Conservation (phyloP, 2,888 invertebrate species). For the Fragum fragum region DNA sequence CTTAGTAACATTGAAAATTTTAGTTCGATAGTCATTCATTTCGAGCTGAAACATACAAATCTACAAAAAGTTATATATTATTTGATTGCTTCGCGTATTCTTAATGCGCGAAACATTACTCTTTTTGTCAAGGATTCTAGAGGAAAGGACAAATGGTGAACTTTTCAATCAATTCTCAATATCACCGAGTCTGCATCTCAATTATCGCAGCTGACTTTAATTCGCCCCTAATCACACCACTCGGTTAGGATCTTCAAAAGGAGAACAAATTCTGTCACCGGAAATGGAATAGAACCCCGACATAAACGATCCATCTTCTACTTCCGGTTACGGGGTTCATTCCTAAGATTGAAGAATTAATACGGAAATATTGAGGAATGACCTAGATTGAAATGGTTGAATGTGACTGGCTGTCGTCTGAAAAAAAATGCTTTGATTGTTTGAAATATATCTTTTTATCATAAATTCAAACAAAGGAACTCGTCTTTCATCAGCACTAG, state of each 20-base stretch:
- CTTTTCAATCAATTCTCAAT: conserved; percentile 48
- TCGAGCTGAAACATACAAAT: too few relatives aligned
- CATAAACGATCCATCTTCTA: conserved; percentile 69
- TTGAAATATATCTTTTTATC: too few relatives aligned
- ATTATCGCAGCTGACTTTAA: conserved; percentile 55
- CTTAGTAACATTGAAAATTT: too few relatives aligned
- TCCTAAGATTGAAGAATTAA: conserved; percentile 19
- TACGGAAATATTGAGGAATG: conserved; percentile 11
- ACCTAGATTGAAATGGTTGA: conserved; percentile 6
- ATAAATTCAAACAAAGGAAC: too few relatives aligned
- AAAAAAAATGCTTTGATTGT: too few relatives aligned
- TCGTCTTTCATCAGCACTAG: too few relatives aligned
- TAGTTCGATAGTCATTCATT: too few relatives aligned
- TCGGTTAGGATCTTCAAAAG: conserved; percentile 68
- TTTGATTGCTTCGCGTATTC: too few relatives aligned
- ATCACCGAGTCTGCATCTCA: conserved; percentile 44
- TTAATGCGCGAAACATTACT: too few relatives aligned
- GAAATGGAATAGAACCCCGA: conserved; percentile 71
- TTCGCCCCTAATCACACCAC: conserved; percentile 57
- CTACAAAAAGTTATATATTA: too few relatives aligned
- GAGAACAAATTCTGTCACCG: conserved; percentile 63
- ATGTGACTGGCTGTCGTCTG: neutral
- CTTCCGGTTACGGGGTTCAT: conserved; percentile 61
- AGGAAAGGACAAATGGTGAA: conserved; percentile 7
- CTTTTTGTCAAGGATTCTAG: too few relatives aligned